Evolutionary conservation across 1,140 invertebrate species (phyloP).

Genomic region (Cardiocondyla obscurior): DNA sequence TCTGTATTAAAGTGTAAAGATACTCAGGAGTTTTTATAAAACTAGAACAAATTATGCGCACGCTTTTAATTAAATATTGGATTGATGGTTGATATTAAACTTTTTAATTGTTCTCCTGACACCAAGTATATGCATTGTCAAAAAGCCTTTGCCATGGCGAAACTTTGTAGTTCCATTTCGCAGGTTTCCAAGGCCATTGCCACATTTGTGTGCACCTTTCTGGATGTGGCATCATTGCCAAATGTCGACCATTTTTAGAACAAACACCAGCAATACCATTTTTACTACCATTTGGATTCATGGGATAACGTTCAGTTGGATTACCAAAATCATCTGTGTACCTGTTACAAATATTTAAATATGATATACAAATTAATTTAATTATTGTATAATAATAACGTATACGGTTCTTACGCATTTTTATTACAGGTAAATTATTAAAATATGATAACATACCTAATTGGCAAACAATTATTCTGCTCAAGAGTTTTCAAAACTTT

Average conservation of each 20-base stretch:
- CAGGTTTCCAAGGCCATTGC: constrained; percentile 92
- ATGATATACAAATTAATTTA: neutral
- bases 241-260: constrained; percentile 94
- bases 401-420: no score
- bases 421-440: no score
- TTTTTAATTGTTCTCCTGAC: constrained; percentile 60
- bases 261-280: constrained; percentile 95
- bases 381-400: no score
- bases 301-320: constrained; percentile 93
- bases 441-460: constrained; percentile 77
- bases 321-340: constrained; percentile 93
- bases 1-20: no score
- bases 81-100: neutral
- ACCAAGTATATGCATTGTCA: constrained; percentile 95
- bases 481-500: constrained; percentile 85
- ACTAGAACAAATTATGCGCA: no score
- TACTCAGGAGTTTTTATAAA: no score
- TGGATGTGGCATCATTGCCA: constrained; percentile 99
- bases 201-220: constrained; percentile 94
- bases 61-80: neutral
- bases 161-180: constrained; percentile 83
- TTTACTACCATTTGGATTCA: constrained; percentile 96
- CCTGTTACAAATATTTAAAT: constrained; percentile 75
- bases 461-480: constrained; percentile 87
- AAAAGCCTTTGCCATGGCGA: constrained; percentile 97